These are phyloP conservation scores for Neoitamus cyanurus DNA, from an alignment of 2,888 invertebrate species.

Conservation along the genomic window DNA sequence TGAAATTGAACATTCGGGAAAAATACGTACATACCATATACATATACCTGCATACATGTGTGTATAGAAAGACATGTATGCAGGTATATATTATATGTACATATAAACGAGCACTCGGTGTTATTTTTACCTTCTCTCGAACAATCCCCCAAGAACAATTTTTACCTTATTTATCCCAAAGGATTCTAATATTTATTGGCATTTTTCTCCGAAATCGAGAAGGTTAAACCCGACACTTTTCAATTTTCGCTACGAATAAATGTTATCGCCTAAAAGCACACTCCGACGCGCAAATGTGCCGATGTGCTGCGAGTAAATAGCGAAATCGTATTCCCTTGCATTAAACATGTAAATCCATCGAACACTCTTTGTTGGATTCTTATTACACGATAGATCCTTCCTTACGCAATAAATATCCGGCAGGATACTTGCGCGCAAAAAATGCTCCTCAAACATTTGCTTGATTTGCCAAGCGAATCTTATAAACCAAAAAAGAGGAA, in stretches of 20 bases:
- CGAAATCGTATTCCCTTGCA: slow-evolving; percentile 21
- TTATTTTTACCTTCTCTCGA: not conserved
- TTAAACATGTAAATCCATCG: slow-evolving; percentile 31
- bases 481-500: not conserved
- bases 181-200: slow-evolving; percentile 1
- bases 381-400: slow-evolving; percentile 9
- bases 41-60: too few species aligned
- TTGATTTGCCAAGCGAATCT: slow-evolving; percentile 14
- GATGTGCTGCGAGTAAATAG: slow-evolving; percentile 1
- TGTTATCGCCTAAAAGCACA: not conserved
- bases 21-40: too few species aligned
- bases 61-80: too few species aligned
- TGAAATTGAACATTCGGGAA: too few species aligned
- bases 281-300: not conserved
- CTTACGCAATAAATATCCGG: slow-evolving; percentile 15
- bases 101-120: too few species aligned
- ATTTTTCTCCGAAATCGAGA: not conserved
- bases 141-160: not conserved
- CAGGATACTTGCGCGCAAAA: not conserved
- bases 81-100: too few species aligned
- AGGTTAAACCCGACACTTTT: not conserved
- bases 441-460: not conserved
- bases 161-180: not conserved
- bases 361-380: slow-evolving; percentile 18
- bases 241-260: not conserved